A percentile compares a stretch with the other conserved stretches of the same genome.
phyloP scores from a whole-genome alignment of 1,140 invertebrate genomes.

The Pararge aegeria region DNA sequence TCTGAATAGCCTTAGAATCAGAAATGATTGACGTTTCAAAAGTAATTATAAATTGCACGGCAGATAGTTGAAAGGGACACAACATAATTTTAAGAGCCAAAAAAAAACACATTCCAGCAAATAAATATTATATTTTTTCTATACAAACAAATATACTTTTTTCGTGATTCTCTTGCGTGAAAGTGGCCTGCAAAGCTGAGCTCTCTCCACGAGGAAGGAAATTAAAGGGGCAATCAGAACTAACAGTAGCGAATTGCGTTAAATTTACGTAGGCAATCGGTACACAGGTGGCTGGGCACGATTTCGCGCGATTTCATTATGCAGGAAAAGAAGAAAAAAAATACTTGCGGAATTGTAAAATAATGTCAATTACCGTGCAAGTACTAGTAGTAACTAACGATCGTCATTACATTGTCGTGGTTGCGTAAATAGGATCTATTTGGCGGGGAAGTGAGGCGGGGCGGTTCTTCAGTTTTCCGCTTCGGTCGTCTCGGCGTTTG shows the following conservation, averaged over 20 bases:
- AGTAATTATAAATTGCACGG: too few relatives aligned
- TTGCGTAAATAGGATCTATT: slow-evolving; percentile 72
- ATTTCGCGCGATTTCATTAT: slow-evolving; percentile 65
- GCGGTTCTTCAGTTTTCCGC: slow-evolving; percentile 59
- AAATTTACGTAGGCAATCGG: slow-evolving; percentile 32
- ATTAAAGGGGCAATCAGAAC: slow-evolving; percentile 20
- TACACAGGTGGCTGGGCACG: slow-evolving; percentile 51
- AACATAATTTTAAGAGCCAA: too few relatives aligned
- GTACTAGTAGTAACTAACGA: slow-evolving; percentile 63
- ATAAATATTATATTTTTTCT: too few relatives aligned
- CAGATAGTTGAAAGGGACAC: too few relatives aligned
- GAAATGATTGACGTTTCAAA: too few relatives aligned
- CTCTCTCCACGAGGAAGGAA: slow-evolving; percentile 1
- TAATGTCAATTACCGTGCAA: slow-evolving; percentile 73
- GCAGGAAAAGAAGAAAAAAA: slow-evolving; percentile 46
- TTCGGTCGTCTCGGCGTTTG: slow-evolving; percentile 51
- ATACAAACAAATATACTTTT: too few relatives aligned
- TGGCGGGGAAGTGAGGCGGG: slow-evolving; percentile 55
- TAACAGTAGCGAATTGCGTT: slow-evolving; percentile 22
- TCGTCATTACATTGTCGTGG: slow-evolving; percentile 70
- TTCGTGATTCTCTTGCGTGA: too few relatives aligned
- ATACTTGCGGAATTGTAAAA: slow-evolving; percentile 63
- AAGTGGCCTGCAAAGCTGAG: too few relatives aligned
- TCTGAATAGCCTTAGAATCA: too few relatives aligned
- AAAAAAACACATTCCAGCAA: too few relatives aligned